Conservation (phyloP, 2,888 invertebrate species). For the Sipha maydis region DNA sequence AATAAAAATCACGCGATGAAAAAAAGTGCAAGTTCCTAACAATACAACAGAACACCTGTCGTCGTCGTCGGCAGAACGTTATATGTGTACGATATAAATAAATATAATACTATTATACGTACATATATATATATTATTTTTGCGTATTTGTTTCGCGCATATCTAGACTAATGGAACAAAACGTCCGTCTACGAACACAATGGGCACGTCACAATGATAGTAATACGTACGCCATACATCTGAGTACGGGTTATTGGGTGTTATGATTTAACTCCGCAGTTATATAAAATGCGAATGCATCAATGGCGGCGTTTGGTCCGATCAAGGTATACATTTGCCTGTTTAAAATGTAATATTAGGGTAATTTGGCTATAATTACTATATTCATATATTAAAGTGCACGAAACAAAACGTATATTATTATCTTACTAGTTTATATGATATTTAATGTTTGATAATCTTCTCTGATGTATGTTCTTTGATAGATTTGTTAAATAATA, state of each 20-base stretch:
- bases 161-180: neutral
- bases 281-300: neutral
- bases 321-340: neutral
- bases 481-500: too few relatives aligned
- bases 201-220: neutral
- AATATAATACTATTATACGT: neutral
- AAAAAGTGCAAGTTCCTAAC: neutral
- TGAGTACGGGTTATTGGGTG: neutral
- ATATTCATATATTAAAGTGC: too few relatives aligned
- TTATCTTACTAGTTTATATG: too few relatives aligned
- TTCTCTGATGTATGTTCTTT: too few relatives aligned
- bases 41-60: conserved; percentile 19
- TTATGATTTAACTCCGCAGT: neutral
- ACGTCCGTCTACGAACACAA: neutral
- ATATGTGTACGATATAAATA: too few relatives aligned
- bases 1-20: neutral
- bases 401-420: too few relatives aligned
- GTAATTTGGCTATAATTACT: too few relatives aligned
- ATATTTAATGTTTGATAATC: too few relatives aligned
- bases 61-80: neutral
- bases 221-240: neutral
- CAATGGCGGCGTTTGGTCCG: neutral
- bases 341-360: too few relatives aligned
- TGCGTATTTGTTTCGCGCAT: neutral
- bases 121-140: neutral